phyloP scores from a whole-genome alignment of 2,888 invertebrate species.

The Drosophila macrospina region DNA sequence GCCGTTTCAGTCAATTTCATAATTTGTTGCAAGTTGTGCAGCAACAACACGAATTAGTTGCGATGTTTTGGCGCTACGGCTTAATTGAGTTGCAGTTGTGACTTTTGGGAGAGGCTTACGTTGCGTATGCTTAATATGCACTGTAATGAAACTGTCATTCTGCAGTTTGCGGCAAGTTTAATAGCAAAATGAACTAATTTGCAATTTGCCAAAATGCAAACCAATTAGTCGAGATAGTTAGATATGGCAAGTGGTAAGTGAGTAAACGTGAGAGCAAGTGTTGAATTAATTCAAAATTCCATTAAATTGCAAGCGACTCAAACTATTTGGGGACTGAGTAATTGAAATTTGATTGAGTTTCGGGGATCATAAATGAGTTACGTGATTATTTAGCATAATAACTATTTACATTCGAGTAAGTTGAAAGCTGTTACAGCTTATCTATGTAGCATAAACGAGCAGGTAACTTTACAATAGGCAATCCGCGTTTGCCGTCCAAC shows the following conservation, averaged over 20 bases:
- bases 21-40: conserved; percentile 49
- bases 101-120: conserved; percentile 13
- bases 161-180: conserved; percentile 35
- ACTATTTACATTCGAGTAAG: neutral
- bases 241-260: neutral
- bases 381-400: neutral
- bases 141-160: conserved; percentile 16
- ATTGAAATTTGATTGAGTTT: conserved; percentile 21
- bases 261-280: neutral
- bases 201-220: conserved; percentile 46
- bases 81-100: conserved; percentile 29
- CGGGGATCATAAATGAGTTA: neutral
- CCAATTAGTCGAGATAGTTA: conserved; percentile 46
- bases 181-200: conserved; percentile 37
- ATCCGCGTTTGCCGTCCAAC: neutral
- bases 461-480: neutral
- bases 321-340: conserved; percentile 23
- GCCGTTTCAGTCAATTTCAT: conserved; percentile 64
- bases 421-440: neutral
- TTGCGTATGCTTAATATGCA: conserved; percentile 56
- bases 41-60: conserved; percentile 25
- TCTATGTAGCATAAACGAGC: neutral
- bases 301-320: conserved; percentile 30
- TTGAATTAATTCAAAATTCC: conserved; percentile 53
- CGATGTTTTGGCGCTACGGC: conserved; percentile 3